Base-by-base conservation (phyloP, 2,888 invertebrate species). In the Drosophila tanythrix region DNA sequence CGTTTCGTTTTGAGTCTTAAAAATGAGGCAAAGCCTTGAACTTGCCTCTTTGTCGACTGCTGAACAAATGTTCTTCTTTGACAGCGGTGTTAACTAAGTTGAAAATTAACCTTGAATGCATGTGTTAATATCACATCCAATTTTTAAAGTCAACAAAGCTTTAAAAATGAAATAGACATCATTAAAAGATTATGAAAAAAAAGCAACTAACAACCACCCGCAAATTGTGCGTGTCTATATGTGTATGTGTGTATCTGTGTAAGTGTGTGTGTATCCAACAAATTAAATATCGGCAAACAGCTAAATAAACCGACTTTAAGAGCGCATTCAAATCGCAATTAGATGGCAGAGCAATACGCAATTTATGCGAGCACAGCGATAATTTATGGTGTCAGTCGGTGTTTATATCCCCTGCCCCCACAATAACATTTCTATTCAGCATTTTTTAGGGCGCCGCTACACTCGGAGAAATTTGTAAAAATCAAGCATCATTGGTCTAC, bases 301-400 rank as follows among this genome's bases (percentile, higher is more conserved):
- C 66, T 76, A 58, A 79, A 70, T 77, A 66, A 70, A 74, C 77
- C 36, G 29, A 60, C 25, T 57, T 56, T 56, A 65, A 79, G 52
- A 52, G 25, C 65, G 48, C 74, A 64, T 70, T 70, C 40, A 70
- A 75, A 70, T 68, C 70, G 35, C 65, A 87, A 76, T 86, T 87
- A 74, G 61, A 63, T 56, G n/a, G 55, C 53, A 46, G 33, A 50
- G 60, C 57, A 61, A 38, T 38, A 58, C 21, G 59, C 43, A 53
- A 58, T 52, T 62, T 68, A 56, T 48, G n/a, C n/a, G 29, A 62
- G 11, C 56, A 36, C 46, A 35, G 61, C 80, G 65, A 73, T 74
- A 71, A 60, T 79, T 75, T 81, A 81, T 82, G 59, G 69, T 63
- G 66, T 67, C 78, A 53, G 75, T 59, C 40, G 46, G 29, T 67